phyloP scores from a whole-genome alignment of 2,113 vertebrate species.

The Gasterosteus aculeatus region DNA sequence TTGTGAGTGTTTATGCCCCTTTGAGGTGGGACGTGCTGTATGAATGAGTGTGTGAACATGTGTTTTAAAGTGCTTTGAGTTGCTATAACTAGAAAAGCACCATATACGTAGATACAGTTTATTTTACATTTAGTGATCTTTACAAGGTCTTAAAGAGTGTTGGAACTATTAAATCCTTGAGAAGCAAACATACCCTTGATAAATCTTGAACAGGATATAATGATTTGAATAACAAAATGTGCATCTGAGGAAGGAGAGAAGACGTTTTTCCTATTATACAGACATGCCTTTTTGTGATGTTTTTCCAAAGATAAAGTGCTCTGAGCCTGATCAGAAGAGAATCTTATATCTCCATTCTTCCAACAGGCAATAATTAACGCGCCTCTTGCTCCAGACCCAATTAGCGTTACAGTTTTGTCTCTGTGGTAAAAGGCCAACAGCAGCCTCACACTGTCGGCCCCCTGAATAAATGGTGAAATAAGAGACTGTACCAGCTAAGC shows the following conservation, averaged over 20 bases:
- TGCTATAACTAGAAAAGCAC: neutral
- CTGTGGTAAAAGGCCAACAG: conserved; percentile 13
- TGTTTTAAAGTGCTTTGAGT: neutral
- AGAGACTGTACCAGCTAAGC: neutral
- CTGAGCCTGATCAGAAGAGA: conserved; percentile 42
- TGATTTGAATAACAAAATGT: conserved; percentile 28
- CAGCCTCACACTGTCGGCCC: conserved; percentile 22
- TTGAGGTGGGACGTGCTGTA: neutral
- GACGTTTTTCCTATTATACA: conserved; percentile 20
- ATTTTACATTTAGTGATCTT: conserved; percentile 10
- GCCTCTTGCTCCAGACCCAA: conserved; percentile 48
- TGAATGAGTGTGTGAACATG: neutral
- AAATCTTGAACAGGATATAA: conserved; percentile 24
- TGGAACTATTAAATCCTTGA: conserved; percentile 5
- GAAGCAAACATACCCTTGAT: conserved; percentile 19
- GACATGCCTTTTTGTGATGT: conserved; percentile 25
- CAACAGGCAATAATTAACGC: conserved; percentile 57
- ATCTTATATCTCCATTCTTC: conserved; percentile 23
- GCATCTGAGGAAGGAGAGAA: conserved; percentile 13
- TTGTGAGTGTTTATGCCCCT: neutral
- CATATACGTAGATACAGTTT: neutral
- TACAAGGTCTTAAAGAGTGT: conserved; percentile 18
- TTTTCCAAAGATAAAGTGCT: conserved; percentile 37
- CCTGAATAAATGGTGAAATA: conserved; percentile 11
- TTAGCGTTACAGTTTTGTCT: conserved; percentile 31